Percentiles rank a stretch among this genome's conserved stretches.
phyloP scores from a whole-genome alignment of 2,888 invertebrate genomes.

The Ophion obscuratus region DNA sequence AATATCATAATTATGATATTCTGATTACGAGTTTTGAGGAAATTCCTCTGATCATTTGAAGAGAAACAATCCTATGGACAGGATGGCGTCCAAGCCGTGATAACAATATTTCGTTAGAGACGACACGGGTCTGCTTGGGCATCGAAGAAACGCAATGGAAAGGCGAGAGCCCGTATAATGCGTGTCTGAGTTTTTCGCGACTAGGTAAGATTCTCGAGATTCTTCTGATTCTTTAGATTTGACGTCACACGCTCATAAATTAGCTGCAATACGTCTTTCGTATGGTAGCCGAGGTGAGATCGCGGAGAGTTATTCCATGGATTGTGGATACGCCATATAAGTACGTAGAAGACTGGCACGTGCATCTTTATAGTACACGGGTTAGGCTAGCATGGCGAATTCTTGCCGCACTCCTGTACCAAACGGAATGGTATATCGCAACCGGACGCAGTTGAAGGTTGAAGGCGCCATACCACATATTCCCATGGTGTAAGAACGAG shows the following conservation, averaged over 20 bases:
- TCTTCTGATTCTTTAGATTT: constrained; percentile 48
- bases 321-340: constrained; percentile 13
- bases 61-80: background rate
- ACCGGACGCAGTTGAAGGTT: constrained; percentile 41
- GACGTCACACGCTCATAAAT: constrained; percentile 68
- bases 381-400: background rate
- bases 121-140: background rate
- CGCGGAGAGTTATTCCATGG: constrained; percentile 21
- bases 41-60: background rate
- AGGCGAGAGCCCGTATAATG: background rate
- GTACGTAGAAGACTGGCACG: constrained; percentile 25
- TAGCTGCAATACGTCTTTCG: constrained; percentile 77
- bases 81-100: background rate
- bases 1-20: no score
- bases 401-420: constrained; percentile 29
- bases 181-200: constrained; percentile 71
- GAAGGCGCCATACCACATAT: constrained; percentile 29
- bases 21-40: no score
- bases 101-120: constrained; percentile 4
- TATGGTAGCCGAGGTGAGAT: constrained; percentile 68
- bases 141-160: background rate
- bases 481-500: constrained; percentile 50
- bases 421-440: constrained; percentile 29
- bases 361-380: constrained; percentile 19
- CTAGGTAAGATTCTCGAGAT: constrained; percentile 67